Evolutionary conservation across 2,113 vertebrate genomes (phyloP).

Genomic region (Odontophorus gujanensis): DNA sequence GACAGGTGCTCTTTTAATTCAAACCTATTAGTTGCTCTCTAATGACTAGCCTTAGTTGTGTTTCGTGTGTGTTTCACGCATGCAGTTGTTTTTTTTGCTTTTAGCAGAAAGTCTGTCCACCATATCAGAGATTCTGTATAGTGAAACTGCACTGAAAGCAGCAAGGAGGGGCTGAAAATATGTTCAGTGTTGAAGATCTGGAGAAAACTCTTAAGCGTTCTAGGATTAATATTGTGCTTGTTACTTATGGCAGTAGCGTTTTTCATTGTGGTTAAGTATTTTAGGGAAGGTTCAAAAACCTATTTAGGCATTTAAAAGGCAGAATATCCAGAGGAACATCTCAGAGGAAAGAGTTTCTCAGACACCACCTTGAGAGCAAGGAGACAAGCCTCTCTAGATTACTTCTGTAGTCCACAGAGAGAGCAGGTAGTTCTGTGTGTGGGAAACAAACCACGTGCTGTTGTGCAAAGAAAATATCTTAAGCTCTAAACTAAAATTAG

Average conservation of each 20-base stretch:
- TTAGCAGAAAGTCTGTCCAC: background rate
- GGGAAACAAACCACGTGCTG: background rate
- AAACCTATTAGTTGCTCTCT: background rate
- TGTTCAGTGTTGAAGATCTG: background rate
- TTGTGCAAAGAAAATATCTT: background rate
- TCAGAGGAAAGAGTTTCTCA: background rate
- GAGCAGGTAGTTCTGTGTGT: fast-evolving
- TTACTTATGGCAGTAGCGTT: background rate
- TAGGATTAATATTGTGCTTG: background rate
- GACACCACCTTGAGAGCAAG: background rate
- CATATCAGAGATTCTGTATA: background rate
- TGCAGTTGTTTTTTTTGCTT: background rate
- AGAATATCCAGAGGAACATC: background rate
- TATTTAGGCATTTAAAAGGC: background rate
- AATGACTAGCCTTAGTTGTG: background rate
- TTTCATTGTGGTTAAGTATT: background rate
- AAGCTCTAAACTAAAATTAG: background rate
- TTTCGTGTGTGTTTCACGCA: background rate
- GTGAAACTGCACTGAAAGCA: background rate
- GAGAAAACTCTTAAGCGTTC: background rate
- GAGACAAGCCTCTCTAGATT: background rate
- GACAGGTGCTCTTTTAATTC: conserved; percentile 85
- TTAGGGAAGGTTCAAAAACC: background rate
- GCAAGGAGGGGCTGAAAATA: background rate
- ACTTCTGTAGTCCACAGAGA: background rate